Evolutionary conservation across 2,797 vertebrate species (phyloP).

Genomic region (Eulemur mongoz): DNA sequence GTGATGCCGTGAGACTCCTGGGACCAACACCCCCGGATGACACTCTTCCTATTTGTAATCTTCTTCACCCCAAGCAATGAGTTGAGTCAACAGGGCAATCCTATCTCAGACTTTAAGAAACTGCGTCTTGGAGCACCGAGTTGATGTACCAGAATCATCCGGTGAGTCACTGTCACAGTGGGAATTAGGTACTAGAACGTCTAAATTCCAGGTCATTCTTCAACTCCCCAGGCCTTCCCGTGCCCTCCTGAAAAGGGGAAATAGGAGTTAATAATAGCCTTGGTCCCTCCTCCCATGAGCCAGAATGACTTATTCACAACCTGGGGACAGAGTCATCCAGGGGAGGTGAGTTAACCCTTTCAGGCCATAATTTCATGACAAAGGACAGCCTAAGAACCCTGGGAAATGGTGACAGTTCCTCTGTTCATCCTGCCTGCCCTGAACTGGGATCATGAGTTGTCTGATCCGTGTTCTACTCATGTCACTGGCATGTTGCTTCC

Average conservation of each 20-base stretch:
- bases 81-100: constrained; percentile 52
- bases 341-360: neutral
- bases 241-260: constrained; percentile 21
- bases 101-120: constrained; percentile 49
- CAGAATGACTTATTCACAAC: constrained; percentile 58
- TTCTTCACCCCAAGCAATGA: constrained; percentile 12
- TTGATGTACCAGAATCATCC: neutral
- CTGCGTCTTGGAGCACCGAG: neutral
- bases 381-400: neutral
- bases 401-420: neutral
- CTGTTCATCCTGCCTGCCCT: neutral
- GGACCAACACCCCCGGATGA: neutral
- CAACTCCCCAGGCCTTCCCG: constrained; percentile 31
- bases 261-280: constrained; percentile 57
- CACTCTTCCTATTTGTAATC: constrained; percentile 55
- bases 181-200: constrained; percentile 50
- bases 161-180: constrained; percentile 59
- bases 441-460: neutral
- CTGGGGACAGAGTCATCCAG: constrained; percentile 19
- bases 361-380: neutral
- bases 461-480: neutral
- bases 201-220: constrained; percentile 58
- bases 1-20: constrained; percentile 31
- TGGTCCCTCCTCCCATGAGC: constrained; percentile 1
- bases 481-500: neutral